phyloP scores from a whole-genome alignment of 2,797 vertebrate species.

The Darevskia mixta region DNA sequence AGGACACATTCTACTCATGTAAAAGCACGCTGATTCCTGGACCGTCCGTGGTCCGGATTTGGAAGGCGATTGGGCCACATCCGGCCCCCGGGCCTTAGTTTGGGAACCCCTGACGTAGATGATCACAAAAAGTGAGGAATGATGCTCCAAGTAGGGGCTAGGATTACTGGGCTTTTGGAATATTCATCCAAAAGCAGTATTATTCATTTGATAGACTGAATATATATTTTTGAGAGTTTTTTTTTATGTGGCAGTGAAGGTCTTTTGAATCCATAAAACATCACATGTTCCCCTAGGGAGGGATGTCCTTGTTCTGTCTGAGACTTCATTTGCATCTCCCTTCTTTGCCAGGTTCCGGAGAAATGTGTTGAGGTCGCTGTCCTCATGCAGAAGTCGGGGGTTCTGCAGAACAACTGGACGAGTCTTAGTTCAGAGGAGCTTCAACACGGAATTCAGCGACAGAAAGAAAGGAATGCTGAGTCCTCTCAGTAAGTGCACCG shows the following conservation, averaged over 20 bases:
- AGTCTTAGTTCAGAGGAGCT: constrained; percentile 82
- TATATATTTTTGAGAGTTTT: neutral
- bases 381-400: constrained; percentile 82
- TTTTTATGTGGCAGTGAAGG: neutral
- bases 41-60: too few species aligned
- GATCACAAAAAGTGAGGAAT: neutral
- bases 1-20: too few species aligned
- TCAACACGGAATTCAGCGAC: constrained; percentile 82
- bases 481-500: constrained; percentile 84
- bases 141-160: neutral
- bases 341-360: constrained; percentile 83
- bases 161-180: neutral
- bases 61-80: too few species aligned
- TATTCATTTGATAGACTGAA: neutral
- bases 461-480: constrained; percentile 87
- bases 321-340: neutral
- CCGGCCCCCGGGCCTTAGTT: too few species aligned
- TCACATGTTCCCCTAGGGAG: neutral
- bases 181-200: neutral
- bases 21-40: too few species aligned
- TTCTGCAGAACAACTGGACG: constrained; percentile 73
- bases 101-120: neutral
- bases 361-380: constrained; percentile 84
- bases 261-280: neutral
- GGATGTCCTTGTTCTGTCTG: neutral